Conservation (phyloP, 2,888 invertebrate species). For the Mesoligia furuncula region DNA sequence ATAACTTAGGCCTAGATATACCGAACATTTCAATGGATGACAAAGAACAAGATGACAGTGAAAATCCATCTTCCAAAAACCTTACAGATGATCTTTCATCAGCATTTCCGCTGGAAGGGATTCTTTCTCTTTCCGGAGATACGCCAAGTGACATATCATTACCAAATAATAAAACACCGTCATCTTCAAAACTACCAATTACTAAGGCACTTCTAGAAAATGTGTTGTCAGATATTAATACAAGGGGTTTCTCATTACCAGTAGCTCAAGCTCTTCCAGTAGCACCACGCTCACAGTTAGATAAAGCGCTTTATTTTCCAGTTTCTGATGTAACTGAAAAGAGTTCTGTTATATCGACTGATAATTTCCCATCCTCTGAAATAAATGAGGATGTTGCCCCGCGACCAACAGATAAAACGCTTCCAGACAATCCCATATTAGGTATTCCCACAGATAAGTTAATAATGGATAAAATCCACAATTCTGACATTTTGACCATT, state of each 20-base stretch:
- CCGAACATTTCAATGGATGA: neutral
- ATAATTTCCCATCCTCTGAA: neutral
- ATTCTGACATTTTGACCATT: neutral
- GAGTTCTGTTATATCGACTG: neutral
- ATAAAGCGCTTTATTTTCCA: constrained; percentile 30
- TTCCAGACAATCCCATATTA: neutral
- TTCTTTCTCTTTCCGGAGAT: neutral
- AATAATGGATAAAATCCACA: neutral
- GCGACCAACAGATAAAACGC: neutral
- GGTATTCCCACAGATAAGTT: neutral
- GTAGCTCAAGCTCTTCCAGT: neutral
- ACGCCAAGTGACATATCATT: neutral
- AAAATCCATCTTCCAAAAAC: neutral
- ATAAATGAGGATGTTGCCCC: neutral
- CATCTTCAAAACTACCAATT: constrained; percentile 14
- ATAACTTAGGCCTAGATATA: neutral
- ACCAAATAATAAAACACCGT: neutral
- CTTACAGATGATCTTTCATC: neutral
- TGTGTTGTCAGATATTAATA: constrained; percentile 33
- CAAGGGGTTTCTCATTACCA: constrained; percentile 16
- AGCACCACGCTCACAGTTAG: constrained; percentile 17
- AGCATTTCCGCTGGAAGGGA: neutral
- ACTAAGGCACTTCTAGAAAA: constrained; percentile 29
- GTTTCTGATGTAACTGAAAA: neutral
- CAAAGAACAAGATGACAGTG: neutral